Percentiles rank a stretch among this genome's conserved stretches.
Evolutionary conservation across 2,888 invertebrate genomes (phyloP).

Genomic region (Zele albiditarsus): DNA sequence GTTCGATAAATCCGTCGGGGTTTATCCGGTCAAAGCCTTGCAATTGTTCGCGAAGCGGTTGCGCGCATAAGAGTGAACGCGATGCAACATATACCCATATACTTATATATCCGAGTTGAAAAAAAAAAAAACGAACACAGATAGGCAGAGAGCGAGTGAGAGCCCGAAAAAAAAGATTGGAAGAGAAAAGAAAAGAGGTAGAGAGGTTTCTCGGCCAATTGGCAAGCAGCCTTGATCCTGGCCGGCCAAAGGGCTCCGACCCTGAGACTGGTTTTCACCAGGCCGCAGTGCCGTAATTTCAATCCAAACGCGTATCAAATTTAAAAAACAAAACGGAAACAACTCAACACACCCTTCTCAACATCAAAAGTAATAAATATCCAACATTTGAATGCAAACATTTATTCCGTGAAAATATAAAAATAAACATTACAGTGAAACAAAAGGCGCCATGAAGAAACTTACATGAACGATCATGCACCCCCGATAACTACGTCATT

Average conservation of each 20-base stretch:
- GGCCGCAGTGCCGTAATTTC: conserved; percentile 41
- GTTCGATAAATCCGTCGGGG: conserved; percentile 38
- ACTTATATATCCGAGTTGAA: neutral
- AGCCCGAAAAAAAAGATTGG: conserved; percentile 1
- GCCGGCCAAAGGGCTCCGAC: conserved; percentile 54
- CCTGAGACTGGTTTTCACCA: conserved; percentile 55
- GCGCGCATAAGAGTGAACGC: conserved; percentile 13
- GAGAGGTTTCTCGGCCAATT: conserved; percentile 52
- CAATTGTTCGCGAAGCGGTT: conserved; percentile 37
- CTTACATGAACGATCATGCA: conserved; percentile 2
- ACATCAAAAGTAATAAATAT: neutral
- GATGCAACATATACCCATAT: conserved; percentile 28
- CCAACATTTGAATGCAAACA: neutral
- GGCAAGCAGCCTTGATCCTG: conserved; percentile 57
- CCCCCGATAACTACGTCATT: conserved; percentile 15
- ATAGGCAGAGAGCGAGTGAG: conserved; percentile 23
- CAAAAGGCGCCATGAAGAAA: conserved; percentile 21
- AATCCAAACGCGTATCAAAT: neutral
- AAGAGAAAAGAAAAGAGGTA: conserved; percentile 33
- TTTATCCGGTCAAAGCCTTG: conserved; percentile 37
- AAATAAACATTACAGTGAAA: conserved; percentile 12
- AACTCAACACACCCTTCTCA: neutral
- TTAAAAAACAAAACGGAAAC: neutral
- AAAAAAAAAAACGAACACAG: conserved; percentile 14
- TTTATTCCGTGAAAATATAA: neutral